A percentile compares a stretch with the other conserved stretches of the same genome.
Conservation (phyloP, 2,797 vertebrate genomes). For the Rhabdomys pumilio region DNA sequence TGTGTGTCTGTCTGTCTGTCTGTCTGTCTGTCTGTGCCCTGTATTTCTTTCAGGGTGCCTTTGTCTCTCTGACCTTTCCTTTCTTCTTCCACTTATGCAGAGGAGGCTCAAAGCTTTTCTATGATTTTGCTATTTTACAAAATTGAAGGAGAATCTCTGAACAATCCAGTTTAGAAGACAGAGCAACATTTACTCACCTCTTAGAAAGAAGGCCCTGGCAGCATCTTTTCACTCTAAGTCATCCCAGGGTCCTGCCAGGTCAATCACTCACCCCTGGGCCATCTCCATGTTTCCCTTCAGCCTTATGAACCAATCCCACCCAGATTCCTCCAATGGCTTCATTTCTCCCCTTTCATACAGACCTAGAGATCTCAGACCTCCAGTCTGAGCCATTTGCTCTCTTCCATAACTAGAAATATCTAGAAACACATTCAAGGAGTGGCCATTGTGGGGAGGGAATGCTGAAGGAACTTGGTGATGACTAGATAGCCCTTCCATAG, state of each 20-base stretch:
- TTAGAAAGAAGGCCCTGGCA: background rate
- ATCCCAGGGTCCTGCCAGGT: background rate
- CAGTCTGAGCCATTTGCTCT: background rate
- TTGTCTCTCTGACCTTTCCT: background rate
- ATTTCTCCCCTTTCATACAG: background rate
- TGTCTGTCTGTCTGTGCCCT: background rate
- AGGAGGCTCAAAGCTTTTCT: background rate
- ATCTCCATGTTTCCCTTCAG: background rate
- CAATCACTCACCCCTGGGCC: background rate
- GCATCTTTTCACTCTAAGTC: background rate
- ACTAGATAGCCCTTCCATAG: background rate
- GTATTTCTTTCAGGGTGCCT: background rate
- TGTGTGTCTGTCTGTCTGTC: background rate
- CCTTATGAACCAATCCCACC: background rate
- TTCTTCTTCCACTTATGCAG: background rate
- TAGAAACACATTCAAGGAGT: background rate
- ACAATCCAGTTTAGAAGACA: background rate
- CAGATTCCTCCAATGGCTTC: background rate
- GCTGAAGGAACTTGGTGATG: background rate
- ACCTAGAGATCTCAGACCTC: background rate
- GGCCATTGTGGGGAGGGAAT: background rate
- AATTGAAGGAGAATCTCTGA: background rate
- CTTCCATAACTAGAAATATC: background rate
- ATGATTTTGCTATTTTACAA: background rate
- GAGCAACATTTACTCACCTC: background rate